These are phyloP conservation scores for Hydrotaea cyrtoneurina DNA, from an alignment of 2,888 invertebrate genomes.

Conservation along the genomic window DNA sequence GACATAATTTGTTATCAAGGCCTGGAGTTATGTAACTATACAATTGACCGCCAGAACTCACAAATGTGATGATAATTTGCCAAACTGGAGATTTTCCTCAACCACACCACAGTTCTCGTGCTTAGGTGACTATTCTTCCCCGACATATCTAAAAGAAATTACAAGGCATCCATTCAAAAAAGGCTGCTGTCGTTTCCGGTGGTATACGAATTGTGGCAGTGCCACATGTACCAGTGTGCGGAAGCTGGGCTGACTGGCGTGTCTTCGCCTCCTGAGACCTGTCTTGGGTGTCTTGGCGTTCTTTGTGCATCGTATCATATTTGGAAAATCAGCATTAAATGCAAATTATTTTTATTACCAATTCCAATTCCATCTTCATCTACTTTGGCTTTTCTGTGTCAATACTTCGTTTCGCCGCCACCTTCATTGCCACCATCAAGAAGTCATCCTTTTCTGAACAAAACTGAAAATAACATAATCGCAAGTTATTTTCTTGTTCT, in stretches of 20 bases:
- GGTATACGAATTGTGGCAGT: no score
- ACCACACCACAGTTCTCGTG: no score
- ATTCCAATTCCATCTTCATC: constrained; percentile 41
- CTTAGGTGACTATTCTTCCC: no score
- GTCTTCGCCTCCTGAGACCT: constrained; percentile 1
- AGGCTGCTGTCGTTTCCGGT: no score
- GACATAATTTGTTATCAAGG: no score
- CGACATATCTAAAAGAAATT: no score
- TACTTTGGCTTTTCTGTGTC: constrained; percentile 58
- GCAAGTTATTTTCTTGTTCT: neutral
- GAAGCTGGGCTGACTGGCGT: neutral
- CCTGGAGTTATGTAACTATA: no score
- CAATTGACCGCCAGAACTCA: no score
- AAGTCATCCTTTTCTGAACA: neutral
- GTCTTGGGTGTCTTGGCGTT: neutral
- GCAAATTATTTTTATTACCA: constrained; percentile 67
- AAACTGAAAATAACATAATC: constrained; percentile 18
- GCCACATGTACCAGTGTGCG: neutral
- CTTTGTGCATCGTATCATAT: constrained; percentile 30
- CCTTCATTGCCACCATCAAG: neutral
- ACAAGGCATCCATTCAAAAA: no score
- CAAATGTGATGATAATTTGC: no score
- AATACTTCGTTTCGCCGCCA: constrained; percentile 35
- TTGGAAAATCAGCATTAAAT: constrained; percentile 67
- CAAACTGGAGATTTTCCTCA: no score